Evolutionary conservation across 2,797 vertebrate genomes (phyloP), one percentile per base, ranked within the genome.

Genomic region (Notolepis coatsorum): DNA sequence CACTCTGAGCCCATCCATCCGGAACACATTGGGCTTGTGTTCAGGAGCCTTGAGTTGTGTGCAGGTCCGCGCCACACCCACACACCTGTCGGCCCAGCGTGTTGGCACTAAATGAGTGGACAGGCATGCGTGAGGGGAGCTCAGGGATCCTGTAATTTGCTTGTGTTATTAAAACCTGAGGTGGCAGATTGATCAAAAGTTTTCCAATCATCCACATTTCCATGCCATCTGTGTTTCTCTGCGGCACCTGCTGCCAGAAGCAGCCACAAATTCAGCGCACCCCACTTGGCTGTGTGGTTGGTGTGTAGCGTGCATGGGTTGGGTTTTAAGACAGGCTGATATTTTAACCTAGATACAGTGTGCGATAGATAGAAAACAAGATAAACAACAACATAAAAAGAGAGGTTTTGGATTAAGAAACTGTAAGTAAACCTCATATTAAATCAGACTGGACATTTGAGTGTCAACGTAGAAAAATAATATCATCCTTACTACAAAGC

Each of bases 401-500:
- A n/a, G n/a, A n/a, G n/a, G n/a, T n/a, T n/a, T n/a, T n/a, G n/a
- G n/a, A n/a, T n/a, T n/a, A n/a, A n/a, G n/a, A n/a, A n/a, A n/a
- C n/a, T n/a, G n/a, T n/a, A n/a, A n/a, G n/a, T n/a, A n/a, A n/a
- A 35, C 13, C 13, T 35, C 31, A 35, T 8, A 35, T 9, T 35
- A 35, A 35, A 35, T 35, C 10, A 35, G 31, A 35, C 8, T 35
- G 31, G 31, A 2, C 9, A 35, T 12, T 31, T 33, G 12, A 33
- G 30, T 33, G 12, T 7, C 30, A 2, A 7, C 5, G 5, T 35
- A 35, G 51, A 47, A 61, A 53, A 73, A 56, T 24, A 25, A 43
- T 68, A 27, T 57, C 65, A 74, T 76, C 67, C 25, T 9, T 28
- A 35, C 33, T 69, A 18, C 53, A 25, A 64, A 43, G 49, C 53